Base-by-base conservation (phyloP, 1,140 invertebrate species). In the Geopemphigus sp. region DNA sequence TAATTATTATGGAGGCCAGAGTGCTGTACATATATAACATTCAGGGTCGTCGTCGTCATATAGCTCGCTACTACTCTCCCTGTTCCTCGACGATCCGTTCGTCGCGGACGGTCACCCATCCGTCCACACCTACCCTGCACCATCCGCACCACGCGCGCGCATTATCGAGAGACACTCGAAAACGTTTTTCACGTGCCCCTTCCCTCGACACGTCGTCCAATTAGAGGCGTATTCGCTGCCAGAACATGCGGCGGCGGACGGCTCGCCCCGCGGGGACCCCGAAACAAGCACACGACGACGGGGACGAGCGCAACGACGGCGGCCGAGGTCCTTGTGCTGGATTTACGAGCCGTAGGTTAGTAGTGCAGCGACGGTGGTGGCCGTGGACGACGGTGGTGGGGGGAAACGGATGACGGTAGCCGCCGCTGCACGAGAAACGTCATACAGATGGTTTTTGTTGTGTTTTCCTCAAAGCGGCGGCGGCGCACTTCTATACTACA, bases 341-440 rank as follows among this genome's bases (percentile, higher is more conserved):
- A 78, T 78, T 78, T 14, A 78, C 74, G 45, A 78, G 39, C 74
- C 74, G 74, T 78, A 78, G 74, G 74, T 78, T 78, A 78, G 74
- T 76, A 50, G 26, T 57, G 72, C 5, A 32, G 57, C 74, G 73
- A 10, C 22, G 24, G 56, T 19, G 5, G 12, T 4, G 2, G 57
- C 8, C 32, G 73, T 59, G 32, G 32, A 39, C 74, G 74, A 10
- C 22, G 22, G 54, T 19, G 4, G 11, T 8, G n/a, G n/a, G n/a
- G 73, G 32, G 73, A 26, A 39, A 59, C 53, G 19, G 39, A n/a
- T 6, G 73, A 45, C 72, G 72, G 54, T 22, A 29, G 19, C 39
- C 66, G 47, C 47, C 47, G 47, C 47, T 11, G 11, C 68, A 29
- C 39, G 14, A 26, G 57, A 50, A 76, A 76, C 73, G 74, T 61